A percentile compares a stretch with the other conserved stretches of the same genome.
Evolutionary conservation across 2,113 vertebrate species (phyloP).

Genomic region (Prolemur simus): DNA sequence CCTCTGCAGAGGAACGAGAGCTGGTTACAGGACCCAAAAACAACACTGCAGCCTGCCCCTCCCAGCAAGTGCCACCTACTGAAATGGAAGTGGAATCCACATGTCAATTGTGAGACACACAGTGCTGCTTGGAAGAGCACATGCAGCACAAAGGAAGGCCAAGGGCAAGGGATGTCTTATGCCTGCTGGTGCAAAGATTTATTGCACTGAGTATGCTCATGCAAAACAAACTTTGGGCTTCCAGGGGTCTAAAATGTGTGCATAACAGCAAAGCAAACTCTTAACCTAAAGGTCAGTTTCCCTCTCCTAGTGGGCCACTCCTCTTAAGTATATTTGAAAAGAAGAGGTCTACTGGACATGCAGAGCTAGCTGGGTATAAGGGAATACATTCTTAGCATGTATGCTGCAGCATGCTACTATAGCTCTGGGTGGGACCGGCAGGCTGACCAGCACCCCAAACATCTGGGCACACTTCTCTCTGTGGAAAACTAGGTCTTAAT

Average conservation of each 20-base stretch:
- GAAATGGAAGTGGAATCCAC: background rate
- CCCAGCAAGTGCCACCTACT: no score
- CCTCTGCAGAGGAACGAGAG: no score
- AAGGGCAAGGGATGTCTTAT: background rate
- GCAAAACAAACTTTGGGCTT: background rate
- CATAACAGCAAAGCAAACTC: background rate
- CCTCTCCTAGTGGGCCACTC: background rate
- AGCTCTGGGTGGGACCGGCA: background rate
- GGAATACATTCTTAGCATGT: background rate
- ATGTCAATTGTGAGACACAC: background rate
- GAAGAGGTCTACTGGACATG: background rate
- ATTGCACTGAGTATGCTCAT: background rate
- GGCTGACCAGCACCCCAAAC: background rate
- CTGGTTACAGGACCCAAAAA: no score
- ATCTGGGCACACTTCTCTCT: background rate
- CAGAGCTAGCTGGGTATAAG: background rate
- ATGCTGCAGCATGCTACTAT: background rate
- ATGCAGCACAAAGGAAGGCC: background rate
- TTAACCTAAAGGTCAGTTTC: background rate
- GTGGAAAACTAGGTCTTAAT: background rate
- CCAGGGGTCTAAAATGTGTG: background rate
- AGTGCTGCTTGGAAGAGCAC: background rate
- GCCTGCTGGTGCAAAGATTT: background rate
- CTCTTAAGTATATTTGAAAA: background rate
- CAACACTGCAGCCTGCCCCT: no score